Evolutionary conservation across 2,888 invertebrate species (phyloP), one percentile per base, ranked within the genome.

Genomic region (Cephus sareptanus): DNA sequence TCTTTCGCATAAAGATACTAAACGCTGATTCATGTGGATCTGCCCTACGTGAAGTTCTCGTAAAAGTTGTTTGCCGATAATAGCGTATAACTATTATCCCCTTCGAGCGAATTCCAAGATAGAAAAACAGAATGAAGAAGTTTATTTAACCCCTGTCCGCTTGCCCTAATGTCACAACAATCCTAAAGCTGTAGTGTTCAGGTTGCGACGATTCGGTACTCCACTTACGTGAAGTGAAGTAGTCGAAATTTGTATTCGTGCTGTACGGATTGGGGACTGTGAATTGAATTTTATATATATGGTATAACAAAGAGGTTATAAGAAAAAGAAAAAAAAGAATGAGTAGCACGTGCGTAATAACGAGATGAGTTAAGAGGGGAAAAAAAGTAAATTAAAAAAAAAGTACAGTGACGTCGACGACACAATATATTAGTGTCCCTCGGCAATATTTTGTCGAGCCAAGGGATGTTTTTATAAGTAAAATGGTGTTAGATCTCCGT

Each of bases 391-490:
- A 83, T 82, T 80, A 83, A 80, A 82, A 81, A 82, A 83, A 82
- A 83, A 83, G 83, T 80, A 78, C 77, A 76, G 81, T 80, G 83
- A 84, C 82, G 83, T 85, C 82, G 84, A 85, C 81, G 81, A 85
- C 83, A 85, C 84, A 85, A 88, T 86, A 87, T 85, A 87, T 87
- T 87, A 89, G 89, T 86, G 87, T 89, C 84, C 87, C 89, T 87
- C 89, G 90, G 89, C 86, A 90, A 90, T 90, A 91, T 91, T 91
- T 91, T 90, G 89, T 88, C 88, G 86, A 87, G 89, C 87, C 88
- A 88, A 86, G 90, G 88, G 86, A 88, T 86, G 87, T 91, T 91
- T 91, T 90, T 91, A 90, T 89, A 89, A 89, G 83, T 87, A 56
- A 56, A 56, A 87, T 85, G 88, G 87, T 89, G 88, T 89, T 89